Conservation (phyloP, 2,797 vertebrate species). For the Centropyge bicolor region DNA sequence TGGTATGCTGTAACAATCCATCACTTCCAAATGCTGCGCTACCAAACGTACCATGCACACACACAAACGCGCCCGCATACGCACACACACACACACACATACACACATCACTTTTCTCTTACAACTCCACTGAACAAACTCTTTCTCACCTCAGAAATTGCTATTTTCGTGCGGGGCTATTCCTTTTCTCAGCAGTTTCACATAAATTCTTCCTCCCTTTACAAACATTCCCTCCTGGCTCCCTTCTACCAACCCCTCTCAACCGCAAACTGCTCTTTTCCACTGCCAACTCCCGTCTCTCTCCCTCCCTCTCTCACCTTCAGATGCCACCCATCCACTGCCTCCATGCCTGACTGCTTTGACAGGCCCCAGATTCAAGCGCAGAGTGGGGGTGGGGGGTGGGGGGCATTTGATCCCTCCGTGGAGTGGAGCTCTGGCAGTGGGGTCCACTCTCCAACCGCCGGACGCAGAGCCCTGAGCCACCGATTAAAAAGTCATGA, state of each 20-base stretch:
- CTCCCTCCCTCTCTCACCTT: constrained; percentile 67
- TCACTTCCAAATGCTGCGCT: constrained; percentile 74
- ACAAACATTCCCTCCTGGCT: constrained; percentile 75
- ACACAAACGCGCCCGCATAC: constrained; percentile 29
- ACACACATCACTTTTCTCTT: constrained; percentile 65
- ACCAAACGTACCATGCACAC: constrained; percentile 47
- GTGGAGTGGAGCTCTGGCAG: constrained; percentile 61
- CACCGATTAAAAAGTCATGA: constrained; percentile 89
- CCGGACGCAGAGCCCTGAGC: constrained; percentile 80
- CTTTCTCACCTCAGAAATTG: constrained; percentile 75
- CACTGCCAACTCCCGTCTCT: constrained; percentile 61
- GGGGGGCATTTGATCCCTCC: constrained; percentile 77
- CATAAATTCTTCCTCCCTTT: constrained; percentile 70
- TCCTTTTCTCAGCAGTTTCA: constrained; percentile 77
- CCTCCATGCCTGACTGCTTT: constrained; percentile 81
- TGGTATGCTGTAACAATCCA: constrained; percentile 83
- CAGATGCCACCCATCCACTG: constrained; percentile 74
- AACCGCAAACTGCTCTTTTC: constrained; percentile 69
- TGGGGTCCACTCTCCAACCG: constrained; percentile 79
- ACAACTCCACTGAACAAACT: constrained; percentile 73
- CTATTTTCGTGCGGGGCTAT: constrained; percentile 75
- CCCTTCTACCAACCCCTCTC: constrained; percentile 60
- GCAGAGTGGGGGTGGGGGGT: constrained; percentile 54
- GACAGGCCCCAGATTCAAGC: constrained; percentile 73
- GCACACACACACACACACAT: constrained; percentile 17